phyloP scores from a whole-genome alignment of 2,113 vertebrate species.

The Stigmatopora nigra region DNA sequence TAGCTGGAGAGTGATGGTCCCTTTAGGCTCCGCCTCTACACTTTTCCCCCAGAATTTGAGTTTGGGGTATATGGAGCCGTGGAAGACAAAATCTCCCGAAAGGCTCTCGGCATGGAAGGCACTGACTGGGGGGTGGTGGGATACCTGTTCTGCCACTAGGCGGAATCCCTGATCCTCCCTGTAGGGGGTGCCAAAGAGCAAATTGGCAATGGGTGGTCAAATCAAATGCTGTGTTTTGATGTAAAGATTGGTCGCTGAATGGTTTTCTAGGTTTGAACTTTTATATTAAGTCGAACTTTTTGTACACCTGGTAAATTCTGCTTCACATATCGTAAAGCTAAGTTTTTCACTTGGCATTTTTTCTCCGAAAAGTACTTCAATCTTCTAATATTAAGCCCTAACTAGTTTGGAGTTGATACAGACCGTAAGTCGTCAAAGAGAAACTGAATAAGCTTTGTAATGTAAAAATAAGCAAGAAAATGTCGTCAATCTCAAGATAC shows the following conservation, averaged over 20 bases:
- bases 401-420: too few species aligned
- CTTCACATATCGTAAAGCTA: too few species aligned
- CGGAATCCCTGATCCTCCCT: slow-evolving; percentile 57
- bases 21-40: slow-evolving; percentile 58
- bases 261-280: too few species aligned
- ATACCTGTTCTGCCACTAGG: slow-evolving; percentile 58
- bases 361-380: too few species aligned
- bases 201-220: not conserved
- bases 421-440: too few species aligned
- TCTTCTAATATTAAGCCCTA: too few species aligned
- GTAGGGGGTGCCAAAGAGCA: not conserved
- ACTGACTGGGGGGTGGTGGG: slow-evolving; percentile 61
- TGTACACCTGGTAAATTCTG: too few species aligned
- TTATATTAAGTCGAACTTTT: too few species aligned
- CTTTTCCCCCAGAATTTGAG: slow-evolving; percentile 63
- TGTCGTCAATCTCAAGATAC: too few species aligned
- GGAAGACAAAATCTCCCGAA: slow-evolving; percentile 53
- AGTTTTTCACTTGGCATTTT: too few species aligned
- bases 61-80: slow-evolving; percentile 62
- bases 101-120: slow-evolving; percentile 62
- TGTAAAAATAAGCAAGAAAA: too few species aligned
- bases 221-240: not conserved
- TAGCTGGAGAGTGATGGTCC: slow-evolving; percentile 58
- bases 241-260: not conserved
- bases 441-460: too few species aligned